phyloP scores from a whole-genome alignment of 2,797 vertebrate genomes.

The Sebastes hubbsi region DNA sequence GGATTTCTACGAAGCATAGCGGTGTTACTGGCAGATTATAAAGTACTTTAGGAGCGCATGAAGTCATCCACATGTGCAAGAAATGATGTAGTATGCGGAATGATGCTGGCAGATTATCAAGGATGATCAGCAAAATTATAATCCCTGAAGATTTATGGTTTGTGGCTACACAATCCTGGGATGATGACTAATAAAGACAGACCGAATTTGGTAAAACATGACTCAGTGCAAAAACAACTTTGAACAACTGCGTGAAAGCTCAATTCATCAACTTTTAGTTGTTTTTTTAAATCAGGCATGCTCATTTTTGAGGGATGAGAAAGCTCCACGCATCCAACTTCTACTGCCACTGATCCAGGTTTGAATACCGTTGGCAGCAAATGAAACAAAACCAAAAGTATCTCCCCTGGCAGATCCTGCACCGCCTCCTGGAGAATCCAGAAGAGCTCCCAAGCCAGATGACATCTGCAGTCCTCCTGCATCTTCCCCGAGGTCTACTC shows the following conservation, averaged over 20 bases:
- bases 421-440: not conserved
- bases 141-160: not conserved
- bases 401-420: not conserved
- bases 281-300: not conserved
- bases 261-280: not conserved
- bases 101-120: not conserved
- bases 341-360: not conserved
- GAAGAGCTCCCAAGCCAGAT: not conserved
- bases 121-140: not conserved
- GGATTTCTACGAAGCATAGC: constrained; percentile 11
- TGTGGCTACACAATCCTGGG: not conserved
- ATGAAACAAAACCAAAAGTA: not conserved
- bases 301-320: not conserved
- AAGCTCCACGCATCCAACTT: not conserved
- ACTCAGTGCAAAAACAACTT: not conserved
- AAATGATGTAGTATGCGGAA: not conserved
- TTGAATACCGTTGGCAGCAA: not conserved
- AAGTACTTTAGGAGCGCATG: not conserved
- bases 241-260: not conserved
- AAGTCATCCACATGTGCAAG: constrained; percentile 10
- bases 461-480: not conserved
- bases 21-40: not conserved
- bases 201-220: not conserved
- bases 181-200: not conserved
- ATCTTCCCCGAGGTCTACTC: not conserved